Base-by-base conservation (phyloP, 2,113 vertebrate species). In the Bagarius yarrelli region DNA sequence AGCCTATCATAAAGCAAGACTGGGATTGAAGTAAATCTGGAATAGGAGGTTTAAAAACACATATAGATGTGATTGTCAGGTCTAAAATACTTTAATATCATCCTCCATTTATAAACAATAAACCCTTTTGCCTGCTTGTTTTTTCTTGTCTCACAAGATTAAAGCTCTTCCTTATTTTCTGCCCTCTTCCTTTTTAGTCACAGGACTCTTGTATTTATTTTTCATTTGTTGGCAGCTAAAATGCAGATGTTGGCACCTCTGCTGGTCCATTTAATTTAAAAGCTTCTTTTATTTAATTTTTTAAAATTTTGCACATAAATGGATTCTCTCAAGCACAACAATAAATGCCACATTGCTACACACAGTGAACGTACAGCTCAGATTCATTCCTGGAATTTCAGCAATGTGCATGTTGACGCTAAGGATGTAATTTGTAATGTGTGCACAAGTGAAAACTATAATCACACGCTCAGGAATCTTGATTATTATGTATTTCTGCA, bases 371-470 rank as follows among this genome's bases (percentile, higher is more conserved):
- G 1, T 57, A 44, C 8, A 70, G 63, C 19, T 70, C 61, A 36
- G 30, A 78, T n/a, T 8, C 59, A 78, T 52, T 52, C 15, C 40
- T 78, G 61, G 60, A 52, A 77, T 78, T 60, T 32, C 32, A 34
- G 57, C 18, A 60, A 34, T 30, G 23, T 50, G 32, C 12, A 78
- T 25, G 66, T 76, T 60, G 47, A 30, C 61, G 50, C 14, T 12
- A 34, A 63, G 44, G 47, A 78, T 78, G 21, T 78, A 18, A 79
- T 79, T 55, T 79, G 50, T 12, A 56, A 57, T 21, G 77, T 56
- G 63, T 57, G 11, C 16, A 16, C 23, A 69, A 79, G 30, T 13
- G 44, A 25, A 56, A 57, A 6, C 47, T 69, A 44, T 69, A 55
- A 69, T 79, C 53, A 69, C 18, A 44, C 52, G 36, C 12, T 57